These are phyloP conservation scores for Channallabes apus DNA, from an alignment of 2,797 vertebrate species.

Conservation along the genomic window DNA sequence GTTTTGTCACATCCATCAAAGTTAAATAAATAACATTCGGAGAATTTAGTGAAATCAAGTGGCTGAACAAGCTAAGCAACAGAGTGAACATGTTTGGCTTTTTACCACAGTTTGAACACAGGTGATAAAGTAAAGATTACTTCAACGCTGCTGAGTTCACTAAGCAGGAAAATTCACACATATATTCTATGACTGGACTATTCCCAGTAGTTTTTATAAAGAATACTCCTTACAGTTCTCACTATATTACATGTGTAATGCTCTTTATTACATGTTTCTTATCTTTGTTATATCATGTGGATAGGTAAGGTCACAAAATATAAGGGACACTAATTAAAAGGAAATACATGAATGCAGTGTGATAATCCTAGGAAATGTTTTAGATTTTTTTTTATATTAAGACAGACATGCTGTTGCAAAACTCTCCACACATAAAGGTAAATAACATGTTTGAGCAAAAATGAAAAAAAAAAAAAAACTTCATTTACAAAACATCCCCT, in stretches of 20 bases:
- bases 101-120: background rate
- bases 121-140: background rate
- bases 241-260: background rate
- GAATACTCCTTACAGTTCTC: background rate
- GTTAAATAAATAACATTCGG: too few relatives aligned
- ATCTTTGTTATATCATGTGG: background rate
- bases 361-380: background rate
- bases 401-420: too few relatives aligned
- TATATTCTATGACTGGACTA: background rate
- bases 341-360: background rate
- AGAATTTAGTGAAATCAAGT: background rate
- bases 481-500: too few relatives aligned
- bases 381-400: background rate
- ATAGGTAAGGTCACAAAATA: background rate
- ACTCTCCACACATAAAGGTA: too few relatives aligned
- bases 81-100: background rate
- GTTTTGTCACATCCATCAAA: background rate
- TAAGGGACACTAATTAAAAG: background rate
- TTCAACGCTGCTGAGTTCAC: background rate
- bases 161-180: background rate
- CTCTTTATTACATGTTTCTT: background rate
- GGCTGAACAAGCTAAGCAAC: background rate
- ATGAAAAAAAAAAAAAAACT: too few relatives aligned
- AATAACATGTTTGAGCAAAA: too few relatives aligned
- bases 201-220: background rate